Conservation (phyloP, 1,140 invertebrate genomes). For the Hirudo medicinalis region DNA sequence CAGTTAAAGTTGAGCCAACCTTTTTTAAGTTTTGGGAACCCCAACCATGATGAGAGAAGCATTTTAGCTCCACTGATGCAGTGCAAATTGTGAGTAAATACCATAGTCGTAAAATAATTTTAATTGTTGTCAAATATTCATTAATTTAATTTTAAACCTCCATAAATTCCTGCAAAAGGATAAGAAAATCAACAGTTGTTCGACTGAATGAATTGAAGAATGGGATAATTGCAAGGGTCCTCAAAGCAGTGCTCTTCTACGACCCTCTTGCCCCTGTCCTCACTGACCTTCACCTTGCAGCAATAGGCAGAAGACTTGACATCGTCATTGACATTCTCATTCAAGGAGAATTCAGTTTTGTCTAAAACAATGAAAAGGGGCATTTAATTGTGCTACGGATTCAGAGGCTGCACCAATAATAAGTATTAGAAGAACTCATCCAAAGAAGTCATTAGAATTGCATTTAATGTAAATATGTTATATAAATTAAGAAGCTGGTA, state of each 20-base stretch:
- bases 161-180: conserved; percentile 14
- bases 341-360: too few relatives aligned
- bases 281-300: conserved; percentile 57
- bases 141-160: too few relatives aligned
- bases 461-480: too few relatives aligned
- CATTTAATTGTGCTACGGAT: too few relatives aligned
- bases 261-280: conserved; percentile 52
- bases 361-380: too few relatives aligned
- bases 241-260: conserved; percentile 42
- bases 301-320: conserved; percentile 60
- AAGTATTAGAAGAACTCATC: too few relatives aligned
- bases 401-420: too few relatives aligned
- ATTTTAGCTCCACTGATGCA: conserved; percentile 78
- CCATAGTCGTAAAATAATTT: conserved; percentile 12
- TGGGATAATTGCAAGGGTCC: conserved; percentile 45
- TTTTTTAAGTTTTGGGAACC: conserved; percentile 61
- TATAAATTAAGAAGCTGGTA: too few relatives aligned
- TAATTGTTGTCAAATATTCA: too few relatives aligned
- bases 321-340: conserved; percentile 22
- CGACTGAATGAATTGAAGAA: conserved; percentile 52
- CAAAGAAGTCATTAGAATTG: too few relatives aligned
- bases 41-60: conserved; percentile 62
- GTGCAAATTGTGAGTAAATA: conserved; percentile 56
- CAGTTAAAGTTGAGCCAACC: not conserved
- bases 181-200: conserved; percentile 40